Base-by-base conservation (phyloP, 2,797 vertebrate species). In the Enteromius paludinosus region DNA sequence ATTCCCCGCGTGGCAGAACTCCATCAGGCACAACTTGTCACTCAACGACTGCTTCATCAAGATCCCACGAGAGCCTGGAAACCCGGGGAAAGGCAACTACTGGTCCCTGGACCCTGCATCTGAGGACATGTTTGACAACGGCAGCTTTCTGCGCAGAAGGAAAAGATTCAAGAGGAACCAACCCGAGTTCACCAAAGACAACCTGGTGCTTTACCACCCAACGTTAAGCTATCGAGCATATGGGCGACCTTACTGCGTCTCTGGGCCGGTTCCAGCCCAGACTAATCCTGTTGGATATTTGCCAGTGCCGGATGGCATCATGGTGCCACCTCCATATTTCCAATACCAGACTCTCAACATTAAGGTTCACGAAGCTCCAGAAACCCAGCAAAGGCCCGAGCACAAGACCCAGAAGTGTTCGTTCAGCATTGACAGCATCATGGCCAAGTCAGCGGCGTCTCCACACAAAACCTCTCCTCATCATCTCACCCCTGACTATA, bases 91-190 rank as follows among this genome's bases (percentile, higher is more conserved):
- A 86, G 96, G 97, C 30, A 96, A 94, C 92, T 96, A 97, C 91
- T 97, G 97, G 97, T 95, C 96, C 38, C 90, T 98, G 87, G 96
- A 97, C 87, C 97, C 97, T 0, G 97, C 96, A 1, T 96, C 96
- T 0, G 96, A 94, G 89, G 96, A 96, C 91, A 98, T 98, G 97
- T 98, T 98, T 81, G 97, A 96, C 91, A 95, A 97, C 81, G 97
- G 97, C 84, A 97, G 96, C 91, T 97, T 97, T 84, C 95, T 98
- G 3, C 93, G 97, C 12, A 92, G 97, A 28, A 94, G 96, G 82
- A 96, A 96, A 88, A 92, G 97, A 20, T 98, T 97, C 89, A 98
- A 96, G 90, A 95, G 96, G 70, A 95, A 92, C 84, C 93, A 92
- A 23, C 89, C 89, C 0, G 91, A 91, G 23, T 88, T 92, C 4